A percentile compares a stretch with the other conserved stretches of the same genome.
Conservation (phyloP, 2,888 invertebrate genomes). For the Megastigmus dorsalis region DNA sequence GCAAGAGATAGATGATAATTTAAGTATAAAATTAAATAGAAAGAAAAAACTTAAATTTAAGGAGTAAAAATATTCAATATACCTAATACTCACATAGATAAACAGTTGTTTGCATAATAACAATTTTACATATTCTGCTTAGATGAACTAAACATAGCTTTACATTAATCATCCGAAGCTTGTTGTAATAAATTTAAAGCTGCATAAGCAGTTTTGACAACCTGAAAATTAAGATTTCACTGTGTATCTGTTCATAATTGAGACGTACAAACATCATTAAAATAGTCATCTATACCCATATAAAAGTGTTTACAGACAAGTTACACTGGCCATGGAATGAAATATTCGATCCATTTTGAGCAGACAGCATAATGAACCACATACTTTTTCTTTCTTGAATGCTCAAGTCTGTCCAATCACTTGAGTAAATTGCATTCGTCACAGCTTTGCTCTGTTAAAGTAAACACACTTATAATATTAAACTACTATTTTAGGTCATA, state of each 20-base stretch:
- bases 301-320: slow-evolving; percentile 40
- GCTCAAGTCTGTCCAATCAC: slow-evolving; percentile 29
- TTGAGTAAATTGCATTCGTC: slow-evolving; percentile 32
- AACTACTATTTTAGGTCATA: too few relatives aligned
- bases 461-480: too few relatives aligned
- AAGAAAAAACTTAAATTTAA: too few relatives aligned
- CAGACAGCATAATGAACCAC: slow-evolving; percentile 17
- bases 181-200: neutral
- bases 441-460: slow-evolving; percentile 40
- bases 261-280: neutral
- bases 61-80: too few relatives aligned
- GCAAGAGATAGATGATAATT: too few relatives aligned
- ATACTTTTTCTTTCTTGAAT: neutral
- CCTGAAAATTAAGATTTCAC: slow-evolving; percentile 23
- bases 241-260: neutral
- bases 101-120: too few relatives aligned
- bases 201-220: slow-evolving; percentile 42
- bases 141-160: too few relatives aligned
- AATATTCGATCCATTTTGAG: slow-evolving; percentile 11
- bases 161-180: too few relatives aligned
- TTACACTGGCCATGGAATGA: slow-evolving; percentile 35
- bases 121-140: too few relatives aligned
- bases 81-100: too few relatives aligned
- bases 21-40: too few relatives aligned
- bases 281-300: slow-evolving; percentile 21